Conservation (phyloP, 2,797 vertebrate genomes). For the Malacoraja senta region DNA sequence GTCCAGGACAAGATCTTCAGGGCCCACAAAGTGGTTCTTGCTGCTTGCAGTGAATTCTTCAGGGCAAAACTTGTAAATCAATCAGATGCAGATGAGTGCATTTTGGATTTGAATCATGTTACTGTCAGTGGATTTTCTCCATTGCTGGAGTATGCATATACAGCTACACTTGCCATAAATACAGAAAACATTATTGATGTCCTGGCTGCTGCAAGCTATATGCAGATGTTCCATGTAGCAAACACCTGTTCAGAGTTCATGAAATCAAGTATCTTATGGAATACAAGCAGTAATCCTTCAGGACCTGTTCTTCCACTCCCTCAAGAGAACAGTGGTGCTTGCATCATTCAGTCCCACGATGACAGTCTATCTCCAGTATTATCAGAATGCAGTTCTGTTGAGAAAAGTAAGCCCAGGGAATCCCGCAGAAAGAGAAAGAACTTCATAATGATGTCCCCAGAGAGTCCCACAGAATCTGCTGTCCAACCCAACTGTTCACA, state of each 20-base stretch:
- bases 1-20: slow-evolving; percentile 96
- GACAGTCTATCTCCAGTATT: slow-evolving; percentile 91
- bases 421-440: slow-evolving; percentile 88
- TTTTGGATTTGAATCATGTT: slow-evolving; percentile 85
- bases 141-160: slow-evolving; percentile 93
- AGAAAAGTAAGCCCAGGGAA: slow-evolving; percentile 84
- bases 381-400: slow-evolving; percentile 90
- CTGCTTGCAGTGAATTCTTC: slow-evolving; percentile 95
- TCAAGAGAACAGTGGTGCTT: slow-evolving; percentile 75
- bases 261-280: slow-evolving; percentile 98
- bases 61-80: slow-evolving; percentile 86
- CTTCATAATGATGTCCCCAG: slow-evolving; percentile 85
- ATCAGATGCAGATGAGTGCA: slow-evolving; percentile 77
- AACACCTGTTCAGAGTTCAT: slow-evolving; percentile 96
- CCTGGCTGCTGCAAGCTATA: slow-evolving; percentile 92
- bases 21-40: slow-evolving; percentile 97
- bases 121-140: slow-evolving; percentile 88
- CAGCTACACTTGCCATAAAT: slow-evolving; percentile 90
- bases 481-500: slow-evolving; percentile 72
- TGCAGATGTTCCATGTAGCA: slow-evolving; percentile 94
- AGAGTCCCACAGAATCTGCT: slow-evolving; percentile 83
- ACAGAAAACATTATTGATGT: slow-evolving; percentile 98
- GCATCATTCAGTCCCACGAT: slow-evolving; percentile 78
- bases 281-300: slow-evolving; percentile 66
- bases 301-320: slow-evolving; percentile 70